A percentile compares a stretch with the other conserved stretches of the same genome.
Conservation (phyloP, 2,888 invertebrate species). For the Drosophila acutilabella region DNA sequence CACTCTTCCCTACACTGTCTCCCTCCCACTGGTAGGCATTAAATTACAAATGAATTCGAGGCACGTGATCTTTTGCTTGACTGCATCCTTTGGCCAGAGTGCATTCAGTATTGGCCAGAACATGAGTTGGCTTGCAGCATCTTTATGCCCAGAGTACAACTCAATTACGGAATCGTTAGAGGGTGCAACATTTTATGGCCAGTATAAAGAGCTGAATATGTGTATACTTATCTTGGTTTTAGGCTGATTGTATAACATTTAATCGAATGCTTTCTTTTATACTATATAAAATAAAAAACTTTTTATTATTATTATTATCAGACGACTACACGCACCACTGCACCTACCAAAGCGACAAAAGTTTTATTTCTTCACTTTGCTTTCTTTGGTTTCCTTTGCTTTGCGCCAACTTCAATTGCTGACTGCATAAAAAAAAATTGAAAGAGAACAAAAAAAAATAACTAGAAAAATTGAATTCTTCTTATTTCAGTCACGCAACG, state of each 20-base stretch:
- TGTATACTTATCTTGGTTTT: slow-evolving; percentile 15
- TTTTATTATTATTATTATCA: slow-evolving; percentile 20
- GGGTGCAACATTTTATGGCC: slow-evolving; percentile 40
- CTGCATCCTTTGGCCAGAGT: slow-evolving; percentile 44
- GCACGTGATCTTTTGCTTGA: slow-evolving; percentile 68
- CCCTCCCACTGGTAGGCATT: slow-evolving; percentile 48
- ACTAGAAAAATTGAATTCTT: slow-evolving; percentile 52
- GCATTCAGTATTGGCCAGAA: slow-evolving; percentile 13
- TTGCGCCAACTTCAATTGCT: slow-evolving; percentile 24
- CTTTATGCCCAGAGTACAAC: slow-evolving; percentile 20
- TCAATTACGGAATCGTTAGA: slow-evolving; percentile 35
- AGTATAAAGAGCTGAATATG: slow-evolving; percentile 21
- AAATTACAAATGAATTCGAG: slow-evolving; percentile 69
- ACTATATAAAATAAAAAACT: not conserved
- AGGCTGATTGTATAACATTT: slow-evolving; percentile 38
- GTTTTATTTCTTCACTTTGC: not conserved
- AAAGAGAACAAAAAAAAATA: slow-evolving; percentile 17
- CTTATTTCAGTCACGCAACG: slow-evolving; percentile 61
- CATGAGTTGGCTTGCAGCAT: slow-evolving; percentile 9
- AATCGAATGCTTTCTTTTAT: slow-evolving; percentile 5
- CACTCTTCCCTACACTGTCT: not conserved
- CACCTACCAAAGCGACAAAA: slow-evolving; percentile 22
- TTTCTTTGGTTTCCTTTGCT: slow-evolving; percentile 14
- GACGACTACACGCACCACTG: slow-evolving; percentile 25
- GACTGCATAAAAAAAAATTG: not conserved